phyloP scores from a whole-genome alignment of 2,797 vertebrate genomes.

The Poeciliopsis turneri region DNA sequence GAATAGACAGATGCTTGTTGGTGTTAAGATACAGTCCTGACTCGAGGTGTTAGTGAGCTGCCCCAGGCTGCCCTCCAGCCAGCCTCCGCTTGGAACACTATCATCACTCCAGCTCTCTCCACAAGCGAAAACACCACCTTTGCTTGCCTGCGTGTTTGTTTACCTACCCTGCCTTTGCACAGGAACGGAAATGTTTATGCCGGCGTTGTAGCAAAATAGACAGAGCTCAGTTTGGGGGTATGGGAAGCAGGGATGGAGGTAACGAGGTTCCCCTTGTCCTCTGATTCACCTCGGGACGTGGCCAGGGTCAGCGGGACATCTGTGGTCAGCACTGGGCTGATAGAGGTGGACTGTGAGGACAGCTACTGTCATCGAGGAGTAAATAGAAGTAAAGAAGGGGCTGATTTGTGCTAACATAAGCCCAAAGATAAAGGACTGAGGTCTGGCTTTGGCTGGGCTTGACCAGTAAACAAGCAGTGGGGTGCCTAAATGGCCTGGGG shows the following conservation, averaged over 20 bases:
- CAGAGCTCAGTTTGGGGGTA: constrained; percentile 43
- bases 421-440: constrained; percentile 84
- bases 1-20: constrained; percentile 76
- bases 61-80: constrained; percentile 76
- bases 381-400: constrained; percentile 85
- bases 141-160: constrained; percentile 68
- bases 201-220: constrained; percentile 71
- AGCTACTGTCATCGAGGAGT: constrained; percentile 89
- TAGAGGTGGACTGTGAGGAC: constrained; percentile 80
- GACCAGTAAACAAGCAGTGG: constrained; percentile 74
- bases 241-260: constrained; percentile 23
- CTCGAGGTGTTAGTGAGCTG: constrained; percentile 74
- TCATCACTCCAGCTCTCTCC: constrained; percentile 65
- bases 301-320: constrained; percentile 81
- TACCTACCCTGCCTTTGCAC: constrained; percentile 62
- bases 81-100: constrained; percentile 63
- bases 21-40: constrained; percentile 72
- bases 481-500: constrained; percentile 62
- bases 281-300: constrained; percentile 71
- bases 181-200: constrained; percentile 66
- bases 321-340: constrained; percentile 83
- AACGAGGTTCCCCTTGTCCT: constrained; percentile 65
- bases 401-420: constrained; percentile 78
- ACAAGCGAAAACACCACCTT: constrained; percentile 57
- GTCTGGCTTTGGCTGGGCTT: constrained; percentile 59